Conservation (phyloP, 2,113 vertebrate genomes). For the Fregata magnificens region DNA sequence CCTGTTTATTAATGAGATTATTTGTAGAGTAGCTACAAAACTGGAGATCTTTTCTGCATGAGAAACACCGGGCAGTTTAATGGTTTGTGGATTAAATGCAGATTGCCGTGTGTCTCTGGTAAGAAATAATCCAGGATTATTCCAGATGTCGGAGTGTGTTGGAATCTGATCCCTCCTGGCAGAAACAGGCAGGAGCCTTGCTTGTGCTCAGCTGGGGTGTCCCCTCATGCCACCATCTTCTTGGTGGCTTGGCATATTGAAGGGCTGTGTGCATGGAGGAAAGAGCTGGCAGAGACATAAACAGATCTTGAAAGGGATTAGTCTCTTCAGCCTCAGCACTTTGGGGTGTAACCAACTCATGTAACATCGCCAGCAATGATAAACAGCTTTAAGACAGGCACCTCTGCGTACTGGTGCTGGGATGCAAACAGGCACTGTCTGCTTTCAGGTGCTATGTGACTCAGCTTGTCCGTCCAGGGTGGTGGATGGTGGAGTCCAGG, state of each 20-base stretch:
- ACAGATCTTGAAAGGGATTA: background rate
- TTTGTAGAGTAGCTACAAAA: background rate
- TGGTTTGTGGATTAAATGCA: background rate
- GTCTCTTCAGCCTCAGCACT: background rate
- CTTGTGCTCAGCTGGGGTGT: rapidly evolving
- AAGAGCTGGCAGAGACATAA: background rate
- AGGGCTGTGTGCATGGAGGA: background rate
- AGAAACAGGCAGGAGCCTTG: rapidly evolving
- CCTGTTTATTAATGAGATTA: background rate
- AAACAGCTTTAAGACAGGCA: background rate
- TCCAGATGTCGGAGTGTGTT: background rate
- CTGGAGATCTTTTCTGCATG: background rate
- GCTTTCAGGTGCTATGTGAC: background rate
- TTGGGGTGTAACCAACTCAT: background rate
- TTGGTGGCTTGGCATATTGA: background rate
- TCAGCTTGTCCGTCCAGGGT: background rate
- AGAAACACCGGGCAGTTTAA: background rate
- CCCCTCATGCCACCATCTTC: background rate
- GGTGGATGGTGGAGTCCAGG: rapidly evolving
- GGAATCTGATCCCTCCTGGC: background rate
- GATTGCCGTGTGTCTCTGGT: background rate
- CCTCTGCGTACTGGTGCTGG: background rate
- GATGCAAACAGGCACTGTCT: background rate
- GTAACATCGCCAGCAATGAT: rapidly evolving
- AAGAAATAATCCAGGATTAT: background rate